Conservation (phyloP, 2,888 invertebrate species). For the Epirrhoe tristata region DNA sequence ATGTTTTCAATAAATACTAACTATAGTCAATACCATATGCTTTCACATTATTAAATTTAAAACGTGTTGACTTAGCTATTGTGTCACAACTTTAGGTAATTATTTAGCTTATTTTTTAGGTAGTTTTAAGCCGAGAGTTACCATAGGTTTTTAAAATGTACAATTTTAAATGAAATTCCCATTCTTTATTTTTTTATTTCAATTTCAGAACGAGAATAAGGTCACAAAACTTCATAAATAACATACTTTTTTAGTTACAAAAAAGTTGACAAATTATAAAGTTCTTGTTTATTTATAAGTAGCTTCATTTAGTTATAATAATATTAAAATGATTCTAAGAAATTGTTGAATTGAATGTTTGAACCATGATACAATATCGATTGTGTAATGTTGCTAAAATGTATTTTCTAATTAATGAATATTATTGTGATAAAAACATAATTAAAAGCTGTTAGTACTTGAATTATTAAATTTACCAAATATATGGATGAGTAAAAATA, state of each 20-base stretch:
- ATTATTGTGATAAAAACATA: constrained; percentile 38
- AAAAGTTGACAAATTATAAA: constrained; percentile 5
- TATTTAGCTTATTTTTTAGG: constrained; percentile 56
- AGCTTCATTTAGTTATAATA: constrained; percentile 35
- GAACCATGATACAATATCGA: constrained; percentile 11
- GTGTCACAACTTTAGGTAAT: constrained; percentile 41
- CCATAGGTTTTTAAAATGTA: constrained; percentile 72
- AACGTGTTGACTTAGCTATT: constrained; percentile 47
- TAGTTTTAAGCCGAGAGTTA: constrained; percentile 75
- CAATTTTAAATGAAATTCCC: constrained; percentile 56
- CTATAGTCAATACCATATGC: constrained; percentile 66
- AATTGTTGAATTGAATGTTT: constrained; percentile 14
- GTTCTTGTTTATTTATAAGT: constrained; percentile 33
- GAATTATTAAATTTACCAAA: background rate
- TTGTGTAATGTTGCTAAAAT: constrained; percentile 34
- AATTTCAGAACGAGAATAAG: background rate
- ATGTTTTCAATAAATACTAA: constrained; percentile 45
- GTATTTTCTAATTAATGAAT: constrained; percentile 28
- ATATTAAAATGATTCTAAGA: constrained; percentile 5
- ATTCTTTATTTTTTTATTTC: constrained; percentile 14
- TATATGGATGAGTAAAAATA: background rate
- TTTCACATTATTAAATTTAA: constrained; percentile 14
- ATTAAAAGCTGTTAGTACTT: background rate
- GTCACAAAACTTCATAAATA: constrained; percentile 18
- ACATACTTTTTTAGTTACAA: background rate